These are phyloP conservation scores for Maconellicoccus hirsutus DNA, from an alignment of 1,140 invertebrate genomes.

Conservation along the genomic window DNA sequence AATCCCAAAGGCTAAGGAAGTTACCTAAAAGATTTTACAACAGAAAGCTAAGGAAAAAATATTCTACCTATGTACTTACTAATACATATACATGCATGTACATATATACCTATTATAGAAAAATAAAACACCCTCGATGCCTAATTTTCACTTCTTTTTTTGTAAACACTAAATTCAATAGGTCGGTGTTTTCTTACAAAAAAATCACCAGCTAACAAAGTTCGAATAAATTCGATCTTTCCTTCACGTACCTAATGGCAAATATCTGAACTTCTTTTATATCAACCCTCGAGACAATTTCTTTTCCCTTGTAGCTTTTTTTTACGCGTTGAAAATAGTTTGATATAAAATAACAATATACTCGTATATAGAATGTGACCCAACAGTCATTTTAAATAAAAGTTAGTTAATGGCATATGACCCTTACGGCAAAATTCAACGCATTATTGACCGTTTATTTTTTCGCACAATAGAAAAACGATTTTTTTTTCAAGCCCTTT, in stretches of 20 bases:
- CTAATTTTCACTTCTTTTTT: background rate
- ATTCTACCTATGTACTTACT: too few relatives aligned
- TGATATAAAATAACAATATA: background rate
- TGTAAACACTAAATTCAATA: too few relatives aligned
- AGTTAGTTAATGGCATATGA: background rate
- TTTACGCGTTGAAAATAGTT: background rate
- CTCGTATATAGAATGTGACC: background rate
- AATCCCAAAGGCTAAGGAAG: background rate
- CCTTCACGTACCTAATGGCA: background rate
- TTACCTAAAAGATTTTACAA: background rate
- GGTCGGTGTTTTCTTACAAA: background rate
- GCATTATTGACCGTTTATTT: background rate
- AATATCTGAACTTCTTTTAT: conserved; percentile 3
- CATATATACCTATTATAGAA: too few relatives aligned
- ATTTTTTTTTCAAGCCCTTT: background rate
- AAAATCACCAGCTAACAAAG: background rate
- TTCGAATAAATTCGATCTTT: conserved; percentile 1
- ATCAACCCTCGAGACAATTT: background rate
- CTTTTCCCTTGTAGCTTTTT: background rate
- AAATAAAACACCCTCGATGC: background rate
- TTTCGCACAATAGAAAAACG: background rate
- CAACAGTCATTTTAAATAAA: background rate
- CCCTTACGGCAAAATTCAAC: background rate
- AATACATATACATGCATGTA: too few relatives aligned
- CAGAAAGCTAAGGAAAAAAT: background rate